These are phyloP conservation scores for Nasonia longicornis DNA, from an alignment of 1,140 invertebrate species.

Conservation along the genomic window DNA sequence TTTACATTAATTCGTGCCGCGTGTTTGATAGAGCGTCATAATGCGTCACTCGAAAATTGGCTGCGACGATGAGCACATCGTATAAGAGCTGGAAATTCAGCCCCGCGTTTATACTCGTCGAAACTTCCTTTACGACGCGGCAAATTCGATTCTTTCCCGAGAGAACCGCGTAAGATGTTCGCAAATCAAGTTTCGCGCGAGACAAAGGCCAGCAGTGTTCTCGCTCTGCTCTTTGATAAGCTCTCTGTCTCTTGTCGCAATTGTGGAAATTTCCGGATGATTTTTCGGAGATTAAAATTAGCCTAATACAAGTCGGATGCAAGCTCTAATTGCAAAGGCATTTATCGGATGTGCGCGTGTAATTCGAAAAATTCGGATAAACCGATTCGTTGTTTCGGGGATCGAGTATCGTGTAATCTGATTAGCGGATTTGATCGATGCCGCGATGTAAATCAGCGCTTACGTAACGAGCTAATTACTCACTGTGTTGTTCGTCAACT, in stretches of 20 bases:
- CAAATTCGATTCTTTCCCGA: background rate
- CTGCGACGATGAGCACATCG: no score
- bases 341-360: background rate
- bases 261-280: background rate
- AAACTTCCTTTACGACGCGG: background rate
- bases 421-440: no score
- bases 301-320: background rate
- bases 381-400: no score
- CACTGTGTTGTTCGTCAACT: no score
- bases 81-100: background rate
- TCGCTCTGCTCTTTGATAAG: background rate
- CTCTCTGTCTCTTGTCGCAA: background rate
- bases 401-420: no score
- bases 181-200: background rate
- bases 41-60: background rate
- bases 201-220: background rate
- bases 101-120: no score
- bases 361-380: no score
- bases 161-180: background rate
- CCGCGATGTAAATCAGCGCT: no score
- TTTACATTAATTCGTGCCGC: background rate
- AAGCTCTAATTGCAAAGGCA: background rate
- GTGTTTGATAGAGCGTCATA: background rate
- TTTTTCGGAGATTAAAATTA: conserved; percentile 8
- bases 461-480: no score